Evolutionary conservation across 2,797 vertebrate genomes (phyloP).

Genomic region (Neostethus bicornis): DNA sequence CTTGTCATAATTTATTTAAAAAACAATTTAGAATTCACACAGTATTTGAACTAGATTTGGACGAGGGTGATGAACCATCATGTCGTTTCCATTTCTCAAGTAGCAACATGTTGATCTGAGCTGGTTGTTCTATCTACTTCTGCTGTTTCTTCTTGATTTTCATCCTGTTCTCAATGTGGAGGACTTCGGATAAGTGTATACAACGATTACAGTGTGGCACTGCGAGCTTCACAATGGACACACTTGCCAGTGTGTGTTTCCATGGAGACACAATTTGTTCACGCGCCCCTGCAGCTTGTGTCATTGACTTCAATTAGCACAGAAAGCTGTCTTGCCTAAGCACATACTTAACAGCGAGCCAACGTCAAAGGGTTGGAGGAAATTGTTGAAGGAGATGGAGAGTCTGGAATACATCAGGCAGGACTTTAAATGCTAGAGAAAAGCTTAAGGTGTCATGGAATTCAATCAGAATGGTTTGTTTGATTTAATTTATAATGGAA

Average conservation of each 20-base stretch:
- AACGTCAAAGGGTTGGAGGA: constrained; percentile 53
- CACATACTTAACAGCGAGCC: constrained; percentile 62
- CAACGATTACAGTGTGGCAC: constrained; percentile 52
- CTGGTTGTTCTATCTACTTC: not conserved
- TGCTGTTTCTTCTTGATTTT: constrained; percentile 1
- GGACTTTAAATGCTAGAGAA: constrained; percentile 4
- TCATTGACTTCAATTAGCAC: constrained; percentile 81
- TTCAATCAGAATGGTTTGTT: constrained; percentile 9
- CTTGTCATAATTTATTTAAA: too few relatives aligned
- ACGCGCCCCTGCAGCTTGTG: constrained; percentile 64
- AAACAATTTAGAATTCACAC: too few relatives aligned
- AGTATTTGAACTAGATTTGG: too few relatives aligned
- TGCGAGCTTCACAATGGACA: constrained; percentile 57
- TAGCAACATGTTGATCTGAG: too few relatives aligned
- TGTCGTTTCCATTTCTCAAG: too few relatives aligned
- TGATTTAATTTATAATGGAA: not conserved
- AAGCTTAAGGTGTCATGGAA: constrained; percentile 8
- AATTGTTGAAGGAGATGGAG: constrained; percentile 44
- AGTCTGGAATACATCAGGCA: constrained; percentile 2
- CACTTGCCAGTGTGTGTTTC: constrained; percentile 73
- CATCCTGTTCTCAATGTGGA: not conserved
- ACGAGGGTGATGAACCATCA: too few relatives aligned
- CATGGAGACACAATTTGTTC: constrained; percentile 78
- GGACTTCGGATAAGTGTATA: constrained; percentile 35
- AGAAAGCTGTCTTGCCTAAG: constrained; percentile 63